Base-by-base conservation (phyloP, 2,113 vertebrate species). In the Alces alces region DNA sequence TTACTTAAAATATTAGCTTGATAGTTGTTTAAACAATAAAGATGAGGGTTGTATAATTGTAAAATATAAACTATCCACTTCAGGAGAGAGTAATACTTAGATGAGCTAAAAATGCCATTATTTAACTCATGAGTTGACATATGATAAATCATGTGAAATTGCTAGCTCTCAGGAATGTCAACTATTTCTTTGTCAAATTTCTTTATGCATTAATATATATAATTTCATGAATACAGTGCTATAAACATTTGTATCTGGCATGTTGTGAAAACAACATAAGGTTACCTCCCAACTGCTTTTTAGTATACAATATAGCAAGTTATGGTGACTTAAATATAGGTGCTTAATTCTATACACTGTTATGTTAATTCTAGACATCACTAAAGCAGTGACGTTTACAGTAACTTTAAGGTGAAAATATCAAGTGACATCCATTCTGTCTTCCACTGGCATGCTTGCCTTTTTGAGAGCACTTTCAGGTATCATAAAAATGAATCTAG, bases 341-440 rank as follows among this genome's bases (percentile, higher is more conserved):
- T 86, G 43, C n/a, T 86, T 66, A 87, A 78, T 93, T 83, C 30
- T 78, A 6, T 39, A 79, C 23, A 76, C 36, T 76, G 39, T 43
- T 76, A 73, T 70, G 36, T 83, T 66, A 87, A 61, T 92, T 86
- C 47, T 78, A 6, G n/a, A 83, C 16, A 61, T 70, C 55, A 79
- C 28, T 86, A 47, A 93, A 86, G 5, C 27, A 58, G n/a, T 85
- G 45, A 88, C 52, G 1, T 25, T 87, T 85, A 91, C 58, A 73
- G 36, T 86, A 93, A 91, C 76, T 96, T 91, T 60, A 88, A 91
- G 33, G 82, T 82, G 17, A 96, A 66, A 96, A 70, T 88, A 89
- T 64, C 30, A 57, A 23, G 8, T 79, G 52, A 70, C 23, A 57
- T 1, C 9, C 54, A 36, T 58, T 96, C 23, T 88, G 57, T 78